A percentile compares a stretch with the other conserved stretches of the same genome.
These are phyloP conservation scores for Anarrhichthys ocellatus DNA, from an alignment of 2,113 vertebrate species.

Conservation along the genomic window DNA sequence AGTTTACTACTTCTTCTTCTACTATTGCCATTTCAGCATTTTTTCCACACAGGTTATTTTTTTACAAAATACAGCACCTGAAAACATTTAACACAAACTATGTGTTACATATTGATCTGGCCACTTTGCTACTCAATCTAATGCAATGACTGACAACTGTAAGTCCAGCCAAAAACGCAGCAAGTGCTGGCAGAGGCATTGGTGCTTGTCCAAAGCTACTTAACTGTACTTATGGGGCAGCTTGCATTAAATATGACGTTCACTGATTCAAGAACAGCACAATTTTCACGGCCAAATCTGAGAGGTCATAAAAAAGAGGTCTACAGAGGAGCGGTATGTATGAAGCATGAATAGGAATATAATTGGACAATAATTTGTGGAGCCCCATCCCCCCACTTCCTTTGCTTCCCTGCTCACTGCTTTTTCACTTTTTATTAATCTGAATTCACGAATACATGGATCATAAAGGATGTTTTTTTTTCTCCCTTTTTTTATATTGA, in stretches of 20 bases:
- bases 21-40: neutral
- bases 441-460: slow-evolving; percentile 22
- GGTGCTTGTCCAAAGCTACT: slow-evolving; percentile 56
- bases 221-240: slow-evolving; percentile 53
- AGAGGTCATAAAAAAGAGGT: slow-evolving; percentile 54
- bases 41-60: neutral
- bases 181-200: slow-evolving; percentile 42
- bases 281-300: slow-evolving; percentile 45
- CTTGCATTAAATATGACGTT: slow-evolving; percentile 71
- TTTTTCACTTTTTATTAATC: slow-evolving; percentile 32
- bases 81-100: slow-evolving; percentile 14
- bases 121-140: slow-evolving; percentile 28
- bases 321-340: slow-evolving; percentile 33
- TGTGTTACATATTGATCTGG: slow-evolving; percentile 40
- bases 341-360: slow-evolving; percentile 55
- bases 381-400: neutral
- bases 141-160: slow-evolving; percentile 43
- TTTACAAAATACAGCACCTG: slow-evolving; percentile 1
- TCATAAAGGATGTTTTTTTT: neutral
- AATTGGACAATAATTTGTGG: slow-evolving; percentile 58
- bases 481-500: neutral
- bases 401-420: neutral
- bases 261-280: slow-evolving; percentile 58
- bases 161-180: slow-evolving; percentile 51
- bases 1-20: neutral